Base-by-base conservation (phyloP, 1,140 invertebrate species). In the Sitophilus oryzae region DNA sequence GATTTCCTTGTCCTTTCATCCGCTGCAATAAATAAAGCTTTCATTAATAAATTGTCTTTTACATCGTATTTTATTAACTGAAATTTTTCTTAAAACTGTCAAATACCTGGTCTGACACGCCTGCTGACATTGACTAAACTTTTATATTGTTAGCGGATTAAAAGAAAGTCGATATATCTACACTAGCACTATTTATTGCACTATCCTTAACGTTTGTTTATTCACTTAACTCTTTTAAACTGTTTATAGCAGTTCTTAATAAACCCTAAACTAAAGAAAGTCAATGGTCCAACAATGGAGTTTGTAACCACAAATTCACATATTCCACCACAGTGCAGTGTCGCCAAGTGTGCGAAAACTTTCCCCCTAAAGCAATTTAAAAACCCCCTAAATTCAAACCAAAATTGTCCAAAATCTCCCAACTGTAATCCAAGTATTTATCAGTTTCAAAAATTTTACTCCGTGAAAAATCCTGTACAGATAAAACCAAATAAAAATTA, bases 1-100 rank as follows among this genome's bases (percentile, higher is more conserved):
- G 81, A 75, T 86, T 88, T 78, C 85, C 82, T 82, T 88, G 86
- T 82, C 87, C 87, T 88, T 89, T 90, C 85, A 89, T 89, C 83
- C 86, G 87, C 87, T 90, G 79, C 71, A 63, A 71, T 74, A 79
- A 78, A 71, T 75, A 74, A 70, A 64, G 61, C 15, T 16, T 35
- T 52, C 19, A 22, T 65, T 63, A 54, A 56, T 52, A 56, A 37
- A 54, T 52, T 59, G 37, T 52, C 54, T 36, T 53, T 22, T 34
- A 56, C 54, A 46, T 53, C 36, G 20, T 56, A 55, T 50, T 51
- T 59, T 46, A 45, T 37, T 51, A 46, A 34, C 22, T 35, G 16
- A 35, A 35, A 50, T 38, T 58, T 50, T 30, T 35, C 23, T 18
- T 37, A 16, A 54, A 40, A 62, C 58, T 65, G 63, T 69, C 65